These are phyloP conservation scores for Tautogolabrus adspersus DNA, from an alignment of 2,113 vertebrate species.

Conservation along the genomic window DNA sequence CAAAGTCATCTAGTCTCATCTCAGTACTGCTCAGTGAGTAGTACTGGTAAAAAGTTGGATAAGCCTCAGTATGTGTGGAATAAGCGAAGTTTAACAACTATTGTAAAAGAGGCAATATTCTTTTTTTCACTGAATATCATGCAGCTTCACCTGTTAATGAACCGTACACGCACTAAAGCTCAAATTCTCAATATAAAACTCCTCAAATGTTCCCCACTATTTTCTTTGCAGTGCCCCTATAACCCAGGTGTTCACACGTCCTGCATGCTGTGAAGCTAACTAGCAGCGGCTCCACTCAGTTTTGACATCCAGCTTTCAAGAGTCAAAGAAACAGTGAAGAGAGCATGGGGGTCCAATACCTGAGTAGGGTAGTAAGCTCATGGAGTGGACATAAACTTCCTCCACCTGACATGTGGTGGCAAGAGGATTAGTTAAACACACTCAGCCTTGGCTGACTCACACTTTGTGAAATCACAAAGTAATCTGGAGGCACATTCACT, in stretches of 20 bases:
- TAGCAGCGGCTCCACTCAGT: slow-evolving; percentile 31
- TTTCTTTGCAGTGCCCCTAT: slow-evolving; percentile 9
- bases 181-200: slow-evolving; percentile 15
- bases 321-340: slow-evolving; percentile 46
- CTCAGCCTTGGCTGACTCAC: slow-evolving; percentile 65
- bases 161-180: not conserved
- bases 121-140: not conserved
- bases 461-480: slow-evolving; percentile 73
- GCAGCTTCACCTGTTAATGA: not conserved
- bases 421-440: slow-evolving; percentile 57
- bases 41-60: too few species aligned
- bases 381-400: slow-evolving; percentile 68
- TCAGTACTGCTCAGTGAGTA: too few species aligned
- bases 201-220: not conserved
- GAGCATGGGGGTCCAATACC: slow-evolving; percentile 58
- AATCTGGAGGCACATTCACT: slow-evolving; percentile 76
- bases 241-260: slow-evolving; percentile 52
- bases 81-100: not conserved
- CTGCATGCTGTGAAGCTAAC: slow-evolving; percentile 21
- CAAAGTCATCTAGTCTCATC: too few species aligned
- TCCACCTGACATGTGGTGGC: slow-evolving; percentile 62
- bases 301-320: slow-evolving; percentile 60
- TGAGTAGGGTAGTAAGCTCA: slow-evolving; percentile 48
- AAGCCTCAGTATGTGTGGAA: too few species aligned
- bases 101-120: not conserved